A percentile compares a stretch with the other conserved stretches of the same genome.
Conservation (phyloP, 1,140 invertebrate species). For the Caenorhabditis tropicalis region DNA sequence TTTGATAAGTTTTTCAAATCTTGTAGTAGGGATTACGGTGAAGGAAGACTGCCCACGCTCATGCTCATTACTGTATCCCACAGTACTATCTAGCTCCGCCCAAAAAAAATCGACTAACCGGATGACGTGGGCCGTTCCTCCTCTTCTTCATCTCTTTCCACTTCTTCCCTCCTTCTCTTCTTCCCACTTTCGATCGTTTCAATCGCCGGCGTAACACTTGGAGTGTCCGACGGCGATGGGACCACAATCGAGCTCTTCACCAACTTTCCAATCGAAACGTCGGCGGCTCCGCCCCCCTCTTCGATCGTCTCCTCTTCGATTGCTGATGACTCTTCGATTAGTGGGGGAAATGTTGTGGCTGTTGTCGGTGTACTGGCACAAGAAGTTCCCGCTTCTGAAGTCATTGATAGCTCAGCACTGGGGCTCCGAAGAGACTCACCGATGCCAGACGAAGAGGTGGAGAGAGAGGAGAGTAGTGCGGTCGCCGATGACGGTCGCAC, state of each 20-base stretch:
- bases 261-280: too few species aligned
- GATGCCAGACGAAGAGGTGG: conserved; percentile 21
- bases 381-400: conserved; percentile 27
- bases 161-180: neutral
- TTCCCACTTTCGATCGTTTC: neutral
- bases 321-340: neutral
- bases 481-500: conserved; percentile 24
- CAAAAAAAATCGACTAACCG: too few species aligned
- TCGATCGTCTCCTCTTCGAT: too few species aligned
- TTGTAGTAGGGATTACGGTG: too few species aligned
- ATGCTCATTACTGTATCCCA: too few species aligned
- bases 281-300: too few species aligned
- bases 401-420: conserved; percentile 9
- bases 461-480: conserved; percentile 27
- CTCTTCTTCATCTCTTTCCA: too few species aligned
- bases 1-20: too few species aligned
- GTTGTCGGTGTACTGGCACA: conserved; percentile 15
- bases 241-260: neutral
- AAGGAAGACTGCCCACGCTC: too few species aligned
- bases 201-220: neutral
- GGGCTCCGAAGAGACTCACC: conserved; percentile 13
- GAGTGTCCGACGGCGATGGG: neutral
- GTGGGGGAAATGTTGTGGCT: neutral
- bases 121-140: too few species aligned
- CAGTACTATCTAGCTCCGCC: too few species aligned